Evolutionary conservation across 2,888 invertebrate species (phyloP).

Genomic region (Actias luna): DNA sequence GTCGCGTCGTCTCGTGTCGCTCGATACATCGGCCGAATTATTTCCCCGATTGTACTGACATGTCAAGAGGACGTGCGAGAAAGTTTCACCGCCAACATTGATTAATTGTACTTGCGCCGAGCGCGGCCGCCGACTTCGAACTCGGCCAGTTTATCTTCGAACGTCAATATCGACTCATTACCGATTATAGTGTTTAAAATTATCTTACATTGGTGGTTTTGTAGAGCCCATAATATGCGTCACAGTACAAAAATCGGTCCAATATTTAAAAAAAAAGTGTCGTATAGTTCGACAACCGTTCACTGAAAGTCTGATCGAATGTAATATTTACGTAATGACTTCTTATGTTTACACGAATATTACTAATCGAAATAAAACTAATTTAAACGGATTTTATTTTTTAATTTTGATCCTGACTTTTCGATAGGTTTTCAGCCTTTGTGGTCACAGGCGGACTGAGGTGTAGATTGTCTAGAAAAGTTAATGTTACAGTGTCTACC

Average conservation of each 20-base stretch:
- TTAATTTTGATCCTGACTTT: too few relatives aligned
- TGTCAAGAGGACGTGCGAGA: slow-evolving; percentile 31
- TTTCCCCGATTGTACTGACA: slow-evolving; percentile 38
- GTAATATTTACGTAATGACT: too few relatives aligned
- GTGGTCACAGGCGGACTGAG: too few relatives aligned
- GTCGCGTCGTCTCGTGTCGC: slow-evolving; percentile 21
- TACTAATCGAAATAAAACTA: too few relatives aligned
- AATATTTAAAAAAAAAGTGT: too few relatives aligned
- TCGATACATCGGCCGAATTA: slow-evolving; percentile 44
- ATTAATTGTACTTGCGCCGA: slow-evolving; percentile 35
- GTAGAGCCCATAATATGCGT: neutral
- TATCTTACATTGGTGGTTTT: neutral
- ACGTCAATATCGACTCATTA: neutral
- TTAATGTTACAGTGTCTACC: too few relatives aligned
- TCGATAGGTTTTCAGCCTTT: too few relatives aligned
- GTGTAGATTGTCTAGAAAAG: too few relatives aligned
- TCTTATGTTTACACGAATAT: too few relatives aligned
- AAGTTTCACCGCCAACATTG: slow-evolving; percentile 38
- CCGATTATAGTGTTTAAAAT: neutral
- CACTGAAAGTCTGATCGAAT: too few relatives aligned
- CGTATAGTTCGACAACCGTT: too few relatives aligned
- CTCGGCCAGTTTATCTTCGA: neutral
- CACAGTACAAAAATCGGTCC: neutral
- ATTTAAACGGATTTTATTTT: too few relatives aligned
- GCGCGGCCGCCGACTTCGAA: slow-evolving; percentile 21